A percentile compares a stretch with the other conserved stretches of the same genome.
These are phyloP conservation scores for Eptesicus fuscus DNA, from an alignment of 2,113 vertebrate species.

Conservation along the genomic window DNA sequence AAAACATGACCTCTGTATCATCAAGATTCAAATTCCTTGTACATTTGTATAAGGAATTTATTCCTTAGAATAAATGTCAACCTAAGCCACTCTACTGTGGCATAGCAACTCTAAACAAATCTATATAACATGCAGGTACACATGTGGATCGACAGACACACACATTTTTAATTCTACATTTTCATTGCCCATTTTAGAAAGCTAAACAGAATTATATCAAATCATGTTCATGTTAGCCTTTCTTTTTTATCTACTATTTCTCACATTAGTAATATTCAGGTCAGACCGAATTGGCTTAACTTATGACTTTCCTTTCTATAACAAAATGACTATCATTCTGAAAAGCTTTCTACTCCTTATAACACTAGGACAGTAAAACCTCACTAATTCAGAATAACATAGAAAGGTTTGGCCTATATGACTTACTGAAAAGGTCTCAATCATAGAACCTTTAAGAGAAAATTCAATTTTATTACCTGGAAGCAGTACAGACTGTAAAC, in stretches of 20 bases:
- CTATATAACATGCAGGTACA: neutral
- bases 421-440: conserved; percentile 48
- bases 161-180: neutral
- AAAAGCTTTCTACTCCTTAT: conserved; percentile 11
- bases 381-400: conserved; percentile 68
- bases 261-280: neutral
- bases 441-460: conserved; percentile 44
- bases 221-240: neutral
- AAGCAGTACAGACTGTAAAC: conserved; percentile 49
- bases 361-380: conserved; percentile 65
- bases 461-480: conserved; percentile 53
- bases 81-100: neutral
- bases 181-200: conserved; percentile 12
- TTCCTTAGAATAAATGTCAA: neutral
- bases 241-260: neutral
- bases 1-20: neutral
- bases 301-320: neutral
- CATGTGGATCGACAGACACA: neutral
- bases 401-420: neutral
- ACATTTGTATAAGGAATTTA: neutral
- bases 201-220: conserved; percentile 15
- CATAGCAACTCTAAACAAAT: neutral
- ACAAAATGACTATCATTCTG: conserved; percentile 3
- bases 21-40: conserved; percentile 52
- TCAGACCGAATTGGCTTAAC: conserved; percentile 17